phyloP scores from a whole-genome alignment of 2,113 vertebrate species.

The Scolopax mira region DNA sequence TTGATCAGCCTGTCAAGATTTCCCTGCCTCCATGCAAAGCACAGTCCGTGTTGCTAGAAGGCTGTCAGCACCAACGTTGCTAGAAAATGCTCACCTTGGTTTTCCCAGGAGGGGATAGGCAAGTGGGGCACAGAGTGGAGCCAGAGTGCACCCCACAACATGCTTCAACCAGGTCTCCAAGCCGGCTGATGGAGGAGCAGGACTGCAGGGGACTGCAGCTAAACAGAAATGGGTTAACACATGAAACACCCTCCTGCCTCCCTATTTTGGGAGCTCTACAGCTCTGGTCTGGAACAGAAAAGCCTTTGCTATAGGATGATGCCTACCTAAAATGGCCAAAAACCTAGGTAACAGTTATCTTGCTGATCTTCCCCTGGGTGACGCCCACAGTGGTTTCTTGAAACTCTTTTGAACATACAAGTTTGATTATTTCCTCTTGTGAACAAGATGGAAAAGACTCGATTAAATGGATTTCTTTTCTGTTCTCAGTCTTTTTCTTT shows the following conservation, averaged over 20 bases:
- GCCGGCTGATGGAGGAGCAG: neutral
- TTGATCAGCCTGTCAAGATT: neutral
- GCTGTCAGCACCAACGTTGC: neutral
- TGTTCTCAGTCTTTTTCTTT: neutral
- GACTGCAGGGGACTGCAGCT: neutral
- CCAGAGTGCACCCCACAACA: accelerated
- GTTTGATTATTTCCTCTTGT: neutral
- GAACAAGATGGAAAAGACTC: neutral
- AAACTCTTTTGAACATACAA: neutral
- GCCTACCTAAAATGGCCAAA: neutral
- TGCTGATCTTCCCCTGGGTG: neutral
- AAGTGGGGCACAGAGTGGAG: neutral
- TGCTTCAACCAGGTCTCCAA: neutral
- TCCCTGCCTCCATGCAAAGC: neutral
- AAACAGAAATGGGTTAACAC: neutral
- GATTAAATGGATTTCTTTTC: neutral
- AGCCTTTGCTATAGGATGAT: neutral
- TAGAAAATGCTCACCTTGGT: neutral
- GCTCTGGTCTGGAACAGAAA: neutral
- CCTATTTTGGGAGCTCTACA: neutral
- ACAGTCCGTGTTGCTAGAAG: neutral
- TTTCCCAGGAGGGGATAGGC: neutral
- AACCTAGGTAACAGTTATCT: neutral
- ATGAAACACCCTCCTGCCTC: neutral
- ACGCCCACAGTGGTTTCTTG: neutral